Percentiles rank a stretch among this genome's conserved stretches.
phyloP scores from a whole-genome alignment of 2,888 invertebrate genomes.

The Caenorhabditis angaria region DNA sequence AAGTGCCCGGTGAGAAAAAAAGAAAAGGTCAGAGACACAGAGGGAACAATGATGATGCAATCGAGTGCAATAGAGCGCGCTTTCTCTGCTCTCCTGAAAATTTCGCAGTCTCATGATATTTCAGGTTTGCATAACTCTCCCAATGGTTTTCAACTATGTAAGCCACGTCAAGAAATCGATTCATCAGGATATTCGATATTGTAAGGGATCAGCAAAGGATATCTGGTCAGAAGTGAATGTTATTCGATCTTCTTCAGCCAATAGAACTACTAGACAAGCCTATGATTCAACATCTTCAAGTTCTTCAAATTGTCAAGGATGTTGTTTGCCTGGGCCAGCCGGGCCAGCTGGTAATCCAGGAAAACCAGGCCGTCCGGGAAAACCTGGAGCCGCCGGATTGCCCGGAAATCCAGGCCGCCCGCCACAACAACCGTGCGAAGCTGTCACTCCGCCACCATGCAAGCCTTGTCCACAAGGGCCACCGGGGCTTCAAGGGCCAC shows the following conservation, averaged over 20 bases:
- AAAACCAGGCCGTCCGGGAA: conserved; percentile 53
- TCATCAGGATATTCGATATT: conserved; percentile 68
- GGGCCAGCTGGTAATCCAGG: conserved; percentile 51
- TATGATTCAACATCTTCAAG: conserved; percentile 25
- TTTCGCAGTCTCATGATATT: too few relatives aligned
- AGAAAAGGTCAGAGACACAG: too few relatives aligned
- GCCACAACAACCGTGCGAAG: conserved; percentile 63
- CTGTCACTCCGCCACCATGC: conserved; percentile 67
- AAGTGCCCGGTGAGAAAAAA: too few relatives aligned
- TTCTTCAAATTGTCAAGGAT: conserved; percentile 39
- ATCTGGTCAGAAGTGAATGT: conserved; percentile 61
- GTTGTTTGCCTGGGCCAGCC: conserved; percentile 58
- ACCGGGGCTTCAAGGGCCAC: conserved; percentile 48
- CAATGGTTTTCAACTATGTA: conserved; percentile 72
- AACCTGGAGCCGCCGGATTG: conserved; percentile 45
- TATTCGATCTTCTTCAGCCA: conserved; percentile 35
- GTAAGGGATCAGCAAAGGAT: conserved; percentile 68
- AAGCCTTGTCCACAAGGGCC: conserved; percentile 68
- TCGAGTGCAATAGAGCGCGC: too few relatives aligned
- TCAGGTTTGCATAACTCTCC: conserved; percentile 60
- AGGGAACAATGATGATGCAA: too few relatives aligned
- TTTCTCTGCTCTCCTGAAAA: too few relatives aligned
- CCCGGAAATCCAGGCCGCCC: conserved; percentile 45
- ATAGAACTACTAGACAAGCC: conserved; percentile 60
- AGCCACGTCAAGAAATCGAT: conserved; percentile 64